phyloP scores from a whole-genome alignment of 2,888 invertebrate genomes.

The Mactromeris polynyma region DNA sequence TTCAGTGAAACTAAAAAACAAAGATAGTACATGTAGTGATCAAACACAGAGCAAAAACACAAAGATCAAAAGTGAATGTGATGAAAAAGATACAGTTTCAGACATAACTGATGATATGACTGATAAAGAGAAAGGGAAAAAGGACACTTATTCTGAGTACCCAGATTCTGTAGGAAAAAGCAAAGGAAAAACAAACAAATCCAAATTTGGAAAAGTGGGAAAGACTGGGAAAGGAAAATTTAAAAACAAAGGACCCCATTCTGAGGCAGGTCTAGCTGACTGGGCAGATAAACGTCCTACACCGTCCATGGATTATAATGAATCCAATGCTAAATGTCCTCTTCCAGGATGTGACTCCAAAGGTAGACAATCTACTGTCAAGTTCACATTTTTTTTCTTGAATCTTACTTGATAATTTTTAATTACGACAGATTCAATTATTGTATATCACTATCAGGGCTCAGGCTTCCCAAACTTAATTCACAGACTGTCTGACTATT shows the following conservation, averaged over 20 bases:
- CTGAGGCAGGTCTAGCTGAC: conserved; percentile 57
- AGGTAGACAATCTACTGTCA: conserved; percentile 86
- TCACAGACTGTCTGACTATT: too few relatives aligned
- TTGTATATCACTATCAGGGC: too few relatives aligned
- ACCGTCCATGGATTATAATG: conserved; percentile 83
- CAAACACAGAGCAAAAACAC: conserved; percentile 15
- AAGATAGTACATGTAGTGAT: conserved; percentile 46
- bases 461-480: too few relatives aligned
- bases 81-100: conserved; percentile 27
- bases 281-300: conserved; percentile 81
- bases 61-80: conserved; percentile 26
- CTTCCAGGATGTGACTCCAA: conserved; percentile 94
- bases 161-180: conserved; percentile 28
- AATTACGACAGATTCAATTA: too few relatives aligned
- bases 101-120: conserved; percentile 17
- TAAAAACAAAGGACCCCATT: conserved; percentile 49
- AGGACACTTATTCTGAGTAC: conserved; percentile 13
- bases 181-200: conserved; percentile 32
- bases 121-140: conserved; percentile 41
- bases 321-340: conserved; percentile 89
- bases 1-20: conserved; percentile 56
- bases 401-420: too few relatives aligned
- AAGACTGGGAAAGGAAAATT: conserved; percentile 59
- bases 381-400: too few relatives aligned
- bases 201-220: conserved; percentile 53